Conservation (phyloP, 2,888 invertebrate species). For the Agrochola circellaris region DNA sequence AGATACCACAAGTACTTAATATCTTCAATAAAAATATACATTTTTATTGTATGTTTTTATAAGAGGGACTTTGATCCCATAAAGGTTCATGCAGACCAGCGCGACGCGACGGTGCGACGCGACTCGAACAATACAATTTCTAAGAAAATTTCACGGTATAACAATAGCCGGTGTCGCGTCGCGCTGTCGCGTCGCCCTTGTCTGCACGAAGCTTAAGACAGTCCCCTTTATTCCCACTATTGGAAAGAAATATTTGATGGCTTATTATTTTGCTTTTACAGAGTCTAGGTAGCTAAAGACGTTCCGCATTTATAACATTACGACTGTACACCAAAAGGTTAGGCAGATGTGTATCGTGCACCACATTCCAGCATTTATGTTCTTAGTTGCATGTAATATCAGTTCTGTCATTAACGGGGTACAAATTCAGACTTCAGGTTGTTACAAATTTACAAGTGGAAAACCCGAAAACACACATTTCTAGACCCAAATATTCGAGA, state of each 20-base stretch:
- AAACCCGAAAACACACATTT: background rate
- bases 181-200: too few relatives aligned
- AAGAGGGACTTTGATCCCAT: conserved; percentile 5
- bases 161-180: too few relatives aligned
- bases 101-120: too few relatives aligned
- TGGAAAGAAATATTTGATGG: background rate
- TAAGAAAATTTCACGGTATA: too few relatives aligned
- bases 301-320: too few relatives aligned
- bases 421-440: background rate
- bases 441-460: background rate
- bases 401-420: background rate
- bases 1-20: background rate
- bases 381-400: background rate
- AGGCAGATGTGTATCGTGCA: background rate
- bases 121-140: too few relatives aligned
- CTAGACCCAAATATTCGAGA: background rate
- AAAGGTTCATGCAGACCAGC: too few relatives aligned
- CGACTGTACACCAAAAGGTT: background rate
- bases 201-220: too few relatives aligned
- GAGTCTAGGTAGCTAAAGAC: background rate
- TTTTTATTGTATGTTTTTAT: background rate
- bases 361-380: background rate
- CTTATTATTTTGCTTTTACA: background rate
- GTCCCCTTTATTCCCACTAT: background rate
- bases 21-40: background rate